phyloP scores from a whole-genome alignment of 1,140 invertebrate species.

The Phymastichus coffea region DNA sequence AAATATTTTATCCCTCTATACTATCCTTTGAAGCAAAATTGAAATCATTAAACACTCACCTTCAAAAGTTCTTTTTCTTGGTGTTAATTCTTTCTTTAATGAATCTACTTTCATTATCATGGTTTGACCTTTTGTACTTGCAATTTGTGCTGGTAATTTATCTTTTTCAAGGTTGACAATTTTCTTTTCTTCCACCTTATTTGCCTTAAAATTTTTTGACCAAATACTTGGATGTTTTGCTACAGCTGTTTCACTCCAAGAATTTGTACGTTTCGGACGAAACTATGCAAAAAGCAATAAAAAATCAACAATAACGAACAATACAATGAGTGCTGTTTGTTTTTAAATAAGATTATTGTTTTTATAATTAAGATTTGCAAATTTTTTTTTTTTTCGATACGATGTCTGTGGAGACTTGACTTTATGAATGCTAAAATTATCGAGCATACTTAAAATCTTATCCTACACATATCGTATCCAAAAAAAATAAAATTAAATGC shows the following conservation, averaged over 20 bases:
- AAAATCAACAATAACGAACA: neutral
- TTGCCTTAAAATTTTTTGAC: conserved; percentile 40
- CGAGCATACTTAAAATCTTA: no score
- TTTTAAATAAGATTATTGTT: neutral
- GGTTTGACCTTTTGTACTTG: neutral
- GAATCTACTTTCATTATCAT: conserved; percentile 3
- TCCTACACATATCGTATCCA: no score
- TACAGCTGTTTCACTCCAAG: conserved; percentile 33
- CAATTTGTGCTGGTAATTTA: neutral
- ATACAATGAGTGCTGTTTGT: no score
- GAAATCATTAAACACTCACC: conserved; percentile 17
- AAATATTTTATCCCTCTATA: no score
- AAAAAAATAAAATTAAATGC: no score
- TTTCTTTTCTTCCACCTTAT: neutral
- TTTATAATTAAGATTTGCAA: no score
- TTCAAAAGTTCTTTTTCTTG: conserved; percentile 33
- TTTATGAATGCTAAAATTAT: no score
- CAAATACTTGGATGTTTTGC: conserved; percentile 47
- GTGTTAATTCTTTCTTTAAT: conserved; percentile 21
- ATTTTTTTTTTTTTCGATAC: no score
- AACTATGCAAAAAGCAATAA: no score
- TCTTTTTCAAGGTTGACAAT: neutral
- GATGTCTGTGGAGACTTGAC: no score
- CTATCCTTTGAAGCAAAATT: no score
- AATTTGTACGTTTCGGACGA: conserved; percentile 31